Base-by-base conservation (phyloP, 2,797 vertebrate genomes). In the Capromys pilorides region DNA sequence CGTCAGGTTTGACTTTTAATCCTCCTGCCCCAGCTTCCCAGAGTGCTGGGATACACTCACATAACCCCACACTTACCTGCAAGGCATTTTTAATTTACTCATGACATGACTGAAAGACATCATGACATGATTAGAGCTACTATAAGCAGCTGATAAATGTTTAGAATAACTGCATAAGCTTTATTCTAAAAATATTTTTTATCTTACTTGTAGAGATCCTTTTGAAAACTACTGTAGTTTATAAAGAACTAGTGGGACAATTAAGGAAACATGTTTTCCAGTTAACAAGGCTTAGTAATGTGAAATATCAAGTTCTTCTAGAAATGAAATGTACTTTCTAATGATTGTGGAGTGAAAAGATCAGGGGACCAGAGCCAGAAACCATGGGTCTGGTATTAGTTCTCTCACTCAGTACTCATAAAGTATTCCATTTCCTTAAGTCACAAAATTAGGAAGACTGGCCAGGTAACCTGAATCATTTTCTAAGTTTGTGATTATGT, bases 121-220 rank as follows among this genome's bases (percentile, higher is more conserved):
- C 64, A 67, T 67, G 64, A 33, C 31, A 67, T 11, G 3, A 59
- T 79, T 67, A 78, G 66, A 90, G 78, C 51, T 94, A 91, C 57
- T 54, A 54, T 41, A 86, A 86, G 28, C 13, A 89, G 51, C 41
- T 31, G 18, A 41, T 0, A 66, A 11, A 91, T 64, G 83, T 49
- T 82, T 41, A 64, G 64, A 93, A 77, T 71, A 88, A 92, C 3
- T 21, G 14, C 36, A 9, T 31, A n/a, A n/a, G 4, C 24, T 33
- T 16, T 96, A 54, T 80, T 89, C 64, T 88, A 92, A 91, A 82
- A 81, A 75, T 62, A 59, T 79, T 94, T 78, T 86, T 86, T 78
- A 49, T 90, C 24, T 28, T 71, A 39, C 13, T 71, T 71, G 12
- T 8, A 69, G 36, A 36, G 31, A 79, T 64, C 6, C 69, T 95